phyloP scores from a whole-genome alignment of 1,140 invertebrate species.

The Zelostemma sp. region DNA sequence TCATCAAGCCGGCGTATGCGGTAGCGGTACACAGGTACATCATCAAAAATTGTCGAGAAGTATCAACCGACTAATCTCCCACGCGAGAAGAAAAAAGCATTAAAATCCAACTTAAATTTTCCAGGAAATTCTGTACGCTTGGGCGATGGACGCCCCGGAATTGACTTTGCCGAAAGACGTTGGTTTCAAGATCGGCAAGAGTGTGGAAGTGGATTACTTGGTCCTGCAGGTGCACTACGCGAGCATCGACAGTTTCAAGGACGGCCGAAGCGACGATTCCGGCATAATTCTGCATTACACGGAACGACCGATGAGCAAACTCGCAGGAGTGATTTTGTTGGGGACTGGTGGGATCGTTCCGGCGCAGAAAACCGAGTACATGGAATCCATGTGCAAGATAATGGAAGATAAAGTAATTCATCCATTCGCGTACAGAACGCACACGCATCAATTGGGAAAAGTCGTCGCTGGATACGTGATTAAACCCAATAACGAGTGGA shows the following conservation, averaged over 20 bases:
- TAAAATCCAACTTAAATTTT: no score
- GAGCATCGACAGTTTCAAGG: constrained; percentile 79
- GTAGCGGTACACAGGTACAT: constrained; percentile 4
- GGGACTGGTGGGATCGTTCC: constrained; percentile 84
- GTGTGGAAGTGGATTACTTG: constrained; percentile 81
- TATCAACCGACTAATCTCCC: no score
- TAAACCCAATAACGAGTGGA: constrained; percentile 79
- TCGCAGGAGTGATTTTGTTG: constrained; percentile 89
- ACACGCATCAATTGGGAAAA: constrained; percentile 91
- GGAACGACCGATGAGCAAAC: constrained; percentile 77
- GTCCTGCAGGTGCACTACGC: constrained; percentile 96
- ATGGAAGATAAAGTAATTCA: constrained; percentile 86
- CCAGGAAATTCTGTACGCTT: constrained; percentile 93
- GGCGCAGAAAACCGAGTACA: constrained; percentile 79
- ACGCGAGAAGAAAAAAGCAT: no score
- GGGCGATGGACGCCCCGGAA: constrained; percentile 94
- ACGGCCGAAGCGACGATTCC: constrained; percentile 83
- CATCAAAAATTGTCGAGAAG: no score
- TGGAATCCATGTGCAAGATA: constrained; percentile 90
- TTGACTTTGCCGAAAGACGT: constrained; percentile 88
- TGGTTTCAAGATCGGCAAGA: constrained; percentile 82
- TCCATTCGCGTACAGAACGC: constrained; percentile 95
- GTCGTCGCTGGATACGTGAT: constrained; percentile 92
- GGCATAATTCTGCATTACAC: constrained; percentile 86
- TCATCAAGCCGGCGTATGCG: neutral